A percentile compares a stretch with the other conserved stretches of the same genome.
These are phyloP conservation scores for Callopanchax toddi DNA, from an alignment of 2,113 vertebrate species.

Conservation along the genomic window DNA sequence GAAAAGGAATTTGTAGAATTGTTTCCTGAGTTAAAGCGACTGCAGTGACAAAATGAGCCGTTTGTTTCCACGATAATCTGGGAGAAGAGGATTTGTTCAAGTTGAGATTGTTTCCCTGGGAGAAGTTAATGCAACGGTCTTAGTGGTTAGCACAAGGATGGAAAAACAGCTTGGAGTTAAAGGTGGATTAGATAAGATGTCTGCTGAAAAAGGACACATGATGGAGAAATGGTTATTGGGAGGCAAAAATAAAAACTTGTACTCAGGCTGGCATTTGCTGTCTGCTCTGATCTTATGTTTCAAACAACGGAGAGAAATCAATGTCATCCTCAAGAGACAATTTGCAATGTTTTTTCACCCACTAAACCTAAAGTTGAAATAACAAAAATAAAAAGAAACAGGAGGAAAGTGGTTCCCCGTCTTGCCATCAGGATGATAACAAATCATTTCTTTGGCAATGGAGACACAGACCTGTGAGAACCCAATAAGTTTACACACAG, in stretches of 20 bases:
- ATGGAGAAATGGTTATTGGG: slow-evolving; percentile 13
- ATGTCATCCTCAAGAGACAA: slow-evolving; percentile 9
- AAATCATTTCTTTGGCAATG: slow-evolving; percentile 30
- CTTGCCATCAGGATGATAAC: slow-evolving; percentile 14
- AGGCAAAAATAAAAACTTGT: slow-evolving; percentile 19
- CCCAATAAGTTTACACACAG: slow-evolving; percentile 6
- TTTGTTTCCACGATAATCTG: neutral
- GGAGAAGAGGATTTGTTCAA: neutral
- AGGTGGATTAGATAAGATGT: slow-evolving; percentile 36
- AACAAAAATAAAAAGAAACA: slow-evolving; percentile 10
- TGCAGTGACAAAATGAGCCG: neutral
- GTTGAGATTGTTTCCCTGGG: neutral
- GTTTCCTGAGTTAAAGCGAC: neutral
- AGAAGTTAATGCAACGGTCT: neutral
- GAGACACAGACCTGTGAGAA: slow-evolving; percentile 17
- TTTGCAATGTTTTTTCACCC: slow-evolving; percentile 17
- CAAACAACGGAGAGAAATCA: slow-evolving; percentile 2
- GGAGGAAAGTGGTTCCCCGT: slow-evolving; percentile 8
- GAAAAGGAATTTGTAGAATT: neutral
- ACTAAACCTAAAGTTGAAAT: slow-evolving; percentile 13
- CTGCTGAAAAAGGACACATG: slow-evolving; percentile 29
- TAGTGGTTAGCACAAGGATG: neutral
- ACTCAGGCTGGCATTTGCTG: slow-evolving; percentile 5
- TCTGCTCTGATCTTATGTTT: slow-evolving; percentile 17
- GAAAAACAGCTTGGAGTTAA: slow-evolving; percentile 14